phyloP scores from a whole-genome alignment of 2,797 vertebrate genomes.

The Moxostoma hubbsi region DNA sequence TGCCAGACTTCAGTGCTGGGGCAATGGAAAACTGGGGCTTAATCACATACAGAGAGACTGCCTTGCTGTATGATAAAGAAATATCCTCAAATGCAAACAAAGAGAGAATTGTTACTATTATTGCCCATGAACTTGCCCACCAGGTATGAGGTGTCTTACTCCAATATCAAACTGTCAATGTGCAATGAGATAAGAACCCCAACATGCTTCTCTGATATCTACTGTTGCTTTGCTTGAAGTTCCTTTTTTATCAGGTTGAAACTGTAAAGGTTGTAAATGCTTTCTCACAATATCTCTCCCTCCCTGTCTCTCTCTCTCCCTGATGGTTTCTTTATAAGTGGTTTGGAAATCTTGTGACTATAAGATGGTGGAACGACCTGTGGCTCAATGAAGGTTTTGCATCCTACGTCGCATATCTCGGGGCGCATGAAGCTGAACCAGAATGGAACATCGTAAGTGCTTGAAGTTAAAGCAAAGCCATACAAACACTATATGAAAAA shows the following conservation, averaged over 20 bases:
- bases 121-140: constrained; percentile 91
- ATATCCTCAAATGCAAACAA: constrained; percentile 87
- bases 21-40: constrained; percentile 99
- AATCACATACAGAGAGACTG: constrained; percentile 90
- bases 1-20: constrained; percentile 91
- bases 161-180: no score
- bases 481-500: not conserved
- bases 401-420: constrained; percentile 91
- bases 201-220: no score
- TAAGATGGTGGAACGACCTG: constrained; percentile 94
- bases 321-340: constrained; percentile 76
- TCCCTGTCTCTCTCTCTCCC: not conserved
- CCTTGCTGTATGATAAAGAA: constrained; percentile 72
- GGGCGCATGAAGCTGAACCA: constrained; percentile 76
- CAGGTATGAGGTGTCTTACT: constrained; percentile 79
- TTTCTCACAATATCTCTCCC: no score
- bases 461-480: not conserved
- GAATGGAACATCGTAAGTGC: constrained; percentile 83
- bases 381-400: constrained; percentile 98
- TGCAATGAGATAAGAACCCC: no score
- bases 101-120: constrained; percentile 82
- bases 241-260: no score
- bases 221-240: no score
- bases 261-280: no score
- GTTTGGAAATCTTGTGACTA: constrained; percentile 95